These are phyloP conservation scores for Phortica magna DNA, from an alignment of 2,888 invertebrate genomes.

Conservation along the genomic window DNA sequence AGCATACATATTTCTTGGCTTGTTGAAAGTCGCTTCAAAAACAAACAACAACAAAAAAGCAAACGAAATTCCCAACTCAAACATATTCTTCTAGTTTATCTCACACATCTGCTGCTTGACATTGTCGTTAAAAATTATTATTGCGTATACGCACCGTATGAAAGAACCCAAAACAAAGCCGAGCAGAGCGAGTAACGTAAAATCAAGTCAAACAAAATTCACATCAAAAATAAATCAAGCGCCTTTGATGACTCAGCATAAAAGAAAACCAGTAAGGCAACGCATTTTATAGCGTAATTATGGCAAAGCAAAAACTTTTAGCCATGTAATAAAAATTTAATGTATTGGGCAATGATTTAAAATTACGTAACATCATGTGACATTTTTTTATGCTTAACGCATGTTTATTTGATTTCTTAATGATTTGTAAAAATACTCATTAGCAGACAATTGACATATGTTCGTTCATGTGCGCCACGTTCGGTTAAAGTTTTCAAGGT, in stretches of 20 bases:
- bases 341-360: not conserved
- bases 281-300: slow-evolving; percentile 14
- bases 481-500: not conserved
- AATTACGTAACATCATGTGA: not conserved
- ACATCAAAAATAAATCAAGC: slow-evolving; percentile 7
- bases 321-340: slow-evolving; percentile 8
- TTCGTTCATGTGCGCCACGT: not conserved
- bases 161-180: not conserved
- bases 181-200: not conserved
- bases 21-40: not conserved
- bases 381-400: not conserved
- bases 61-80: not conserved
- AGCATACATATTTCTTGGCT: no score
- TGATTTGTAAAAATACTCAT: slow-evolving; percentile 1
- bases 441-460: not conserved
- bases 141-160: not conserved
- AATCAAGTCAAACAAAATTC: not conserved
- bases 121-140: slow-evolving; percentile 12
- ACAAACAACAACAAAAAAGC: not conserved
- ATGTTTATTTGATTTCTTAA: slow-evolving; percentile 9
- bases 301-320: slow-evolving; percentile 13
- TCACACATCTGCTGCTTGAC: not conserved
- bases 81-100: not conserved
- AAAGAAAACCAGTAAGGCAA: not conserved
- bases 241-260: not conserved